Evolutionary conservation across 2,888 invertebrate genomes (phyloP), one percentile per base, ranked within the genome.

Genomic region (Sthenelais limicola): DNA sequence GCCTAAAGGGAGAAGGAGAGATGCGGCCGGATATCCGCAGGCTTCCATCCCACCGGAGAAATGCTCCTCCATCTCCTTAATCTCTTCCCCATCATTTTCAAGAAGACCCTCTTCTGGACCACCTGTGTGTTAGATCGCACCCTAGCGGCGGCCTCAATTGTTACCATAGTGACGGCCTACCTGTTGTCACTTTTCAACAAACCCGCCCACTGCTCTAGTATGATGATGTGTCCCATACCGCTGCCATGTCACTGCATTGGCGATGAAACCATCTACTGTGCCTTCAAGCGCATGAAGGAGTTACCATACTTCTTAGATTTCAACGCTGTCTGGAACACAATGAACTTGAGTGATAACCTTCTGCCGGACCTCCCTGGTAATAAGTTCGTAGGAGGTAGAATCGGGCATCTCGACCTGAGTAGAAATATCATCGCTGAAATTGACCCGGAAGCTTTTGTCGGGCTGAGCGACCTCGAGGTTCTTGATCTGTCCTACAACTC

Each of bases 341-440:
- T 76, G 43, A 68, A 74, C 71, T 56, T 76, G 21, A 54, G 72
- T 5, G 74, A 76, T 51, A 76, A 76, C 54, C 52, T 76, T 47
- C 49, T 76, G 30, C 33, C 32, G 1, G 38, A 30, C 43, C 68
- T 76, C 21, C 74, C 74, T 18, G 48, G 66, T 2, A 48, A 62
- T 9, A 72, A 70, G 33, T 68, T 76, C 30, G 43, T 66, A n/a
- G 76, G 74, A 7, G 67, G 70, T n/a, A 38, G 70, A 24, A 67
- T 76, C 30, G 48, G 62, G 21, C 43, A 43, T 4, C 43, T 76
- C 26, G 74, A 76, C 47, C 38, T 76, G 32, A 74, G 68, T 24
- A 51, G 73, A 30, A 76, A 76, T 66, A 51, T 51, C 56, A 71
- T 76, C 26, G 21, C 38, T 4, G 24, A 49, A 4, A 30, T 76